Conservation (phyloP, 2,113 vertebrate species). For the Myiagra hebetior region DNA sequence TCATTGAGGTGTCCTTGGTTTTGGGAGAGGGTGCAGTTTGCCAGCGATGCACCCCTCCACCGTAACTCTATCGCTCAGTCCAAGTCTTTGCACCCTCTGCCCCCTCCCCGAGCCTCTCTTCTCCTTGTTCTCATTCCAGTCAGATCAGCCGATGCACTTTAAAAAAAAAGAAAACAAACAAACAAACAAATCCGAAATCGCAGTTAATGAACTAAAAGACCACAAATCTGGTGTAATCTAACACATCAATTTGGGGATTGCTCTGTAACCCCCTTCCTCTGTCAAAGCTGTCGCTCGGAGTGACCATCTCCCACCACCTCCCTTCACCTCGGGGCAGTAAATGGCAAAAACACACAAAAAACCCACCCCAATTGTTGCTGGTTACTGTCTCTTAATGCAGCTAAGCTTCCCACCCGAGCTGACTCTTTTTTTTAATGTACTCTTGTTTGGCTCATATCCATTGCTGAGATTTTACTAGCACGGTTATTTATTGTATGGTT, state of each 20-base stretch:
- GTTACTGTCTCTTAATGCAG: constrained; percentile 26
- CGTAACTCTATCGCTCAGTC: constrained; percentile 36
- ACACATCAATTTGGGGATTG: background rate
- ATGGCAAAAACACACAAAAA: background rate
- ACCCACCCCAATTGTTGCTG: background rate
- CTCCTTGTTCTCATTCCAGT: constrained; percentile 45
- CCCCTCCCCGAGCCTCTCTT: background rate
- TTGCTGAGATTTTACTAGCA: constrained; percentile 67
- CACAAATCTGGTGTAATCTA: background rate
- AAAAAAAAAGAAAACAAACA: background rate
- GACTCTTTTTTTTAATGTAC: constrained; percentile 10
- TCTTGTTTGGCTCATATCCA: constrained; percentile 44
- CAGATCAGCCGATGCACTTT: constrained; percentile 70
- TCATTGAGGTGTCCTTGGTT: constrained; percentile 48
- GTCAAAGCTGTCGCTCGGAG: background rate
- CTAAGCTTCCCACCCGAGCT: constrained; percentile 38
- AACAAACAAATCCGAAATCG: background rate
- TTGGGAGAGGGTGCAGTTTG: constrained; percentile 9
- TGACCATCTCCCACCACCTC: background rate
- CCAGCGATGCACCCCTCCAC: constrained; percentile 37
- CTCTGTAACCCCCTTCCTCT: background rate
- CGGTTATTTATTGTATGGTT: constrained; percentile 63
- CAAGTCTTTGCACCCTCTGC: constrained; percentile 26
- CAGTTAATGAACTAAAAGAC: constrained; percentile 37
- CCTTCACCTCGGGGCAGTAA: background rate